Percentiles rank a stretch among this genome's conserved stretches.
These are phyloP conservation scores for Oreochromis tanganicae DNA, from an alignment of 2,113 vertebrate genomes.

Conservation along the genomic window DNA sequence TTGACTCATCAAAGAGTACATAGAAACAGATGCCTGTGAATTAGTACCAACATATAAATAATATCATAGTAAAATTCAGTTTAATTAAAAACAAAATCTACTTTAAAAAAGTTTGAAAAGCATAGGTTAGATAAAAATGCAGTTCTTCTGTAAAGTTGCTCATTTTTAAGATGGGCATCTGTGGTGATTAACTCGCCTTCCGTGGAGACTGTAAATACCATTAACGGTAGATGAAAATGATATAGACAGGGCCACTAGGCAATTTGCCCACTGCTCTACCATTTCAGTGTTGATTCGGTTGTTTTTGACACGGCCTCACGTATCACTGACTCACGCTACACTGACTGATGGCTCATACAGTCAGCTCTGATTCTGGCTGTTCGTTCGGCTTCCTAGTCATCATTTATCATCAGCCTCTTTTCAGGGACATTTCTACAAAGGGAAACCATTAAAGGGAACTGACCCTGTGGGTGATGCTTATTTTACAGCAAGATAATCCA, in stretches of 20 bases:
- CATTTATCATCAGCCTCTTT: conserved; percentile 6
- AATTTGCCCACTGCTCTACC: background rate
- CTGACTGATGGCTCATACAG: background rate
- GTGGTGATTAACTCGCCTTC: background rate
- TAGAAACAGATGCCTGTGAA: background rate
- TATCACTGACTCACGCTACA: background rate
- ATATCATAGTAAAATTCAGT: background rate
- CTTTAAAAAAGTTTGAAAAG: background rate
- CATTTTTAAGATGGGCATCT: background rate
- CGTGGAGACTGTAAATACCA: background rate
- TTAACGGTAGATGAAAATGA: background rate
- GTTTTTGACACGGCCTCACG: background rate
- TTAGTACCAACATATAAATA: background rate
- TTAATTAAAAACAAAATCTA: background rate
- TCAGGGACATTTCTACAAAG: background rate
- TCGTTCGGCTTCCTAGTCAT: background rate
- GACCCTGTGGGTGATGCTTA: background rate
- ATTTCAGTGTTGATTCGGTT: background rate
- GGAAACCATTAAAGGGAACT: background rate
- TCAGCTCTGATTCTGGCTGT: background rate
- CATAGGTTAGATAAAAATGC: background rate
- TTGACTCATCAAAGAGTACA: background rate
- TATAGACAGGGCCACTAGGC: background rate
- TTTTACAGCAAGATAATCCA: conserved; percentile 4
- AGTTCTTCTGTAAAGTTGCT: background rate